Evolutionary conservation across 2,797 vertebrate species (phyloP), one percentile per base, ranked within the genome.

Genomic region (Pempheris klunzingeri): DNA sequence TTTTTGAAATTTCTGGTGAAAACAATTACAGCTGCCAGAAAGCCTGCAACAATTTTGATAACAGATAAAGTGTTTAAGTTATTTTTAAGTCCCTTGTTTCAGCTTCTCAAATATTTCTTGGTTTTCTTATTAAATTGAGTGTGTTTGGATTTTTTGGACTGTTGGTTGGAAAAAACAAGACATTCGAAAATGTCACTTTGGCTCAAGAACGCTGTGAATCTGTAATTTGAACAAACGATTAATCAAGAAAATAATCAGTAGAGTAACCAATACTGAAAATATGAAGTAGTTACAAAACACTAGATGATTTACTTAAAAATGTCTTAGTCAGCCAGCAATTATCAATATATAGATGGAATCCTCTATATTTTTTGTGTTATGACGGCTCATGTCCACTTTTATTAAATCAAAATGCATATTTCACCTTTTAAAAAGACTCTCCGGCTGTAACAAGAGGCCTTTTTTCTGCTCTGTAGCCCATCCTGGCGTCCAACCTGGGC

Each of bases 401-500:
- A 49, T 18, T 1, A 1, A 52, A 68, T 59, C 1, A 11, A 44
- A 52, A 65, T 61, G 28, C 11, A 53, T 30, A 14, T 20, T 54
- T 70, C 39, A 64, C 43, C 34, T 77, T 69, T 60, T 2, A 24
- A 32, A 46, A 63, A 22, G 4, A 30, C n/a, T 4, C 3, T 47
- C 73, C 68, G 18, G 8, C 59, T 71, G 10, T 3, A 58, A 60
- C 12, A 28, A 74, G 20, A 49, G 46, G n/a, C 10, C 2, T 28
- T 32, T 41, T 39, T 24, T 49, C 30, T 75, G 7, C 20, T 58
- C 53, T 90, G 70, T 41, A 99, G 98, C 98, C 98, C 68, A 55
- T 97, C 61, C 74, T 99, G 75, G 94, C 95, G 34, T 94, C 96
- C 52, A 96, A 89, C 34, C 81, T 99, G 89, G 96, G 91, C 43